Percentiles rank a stretch among this genome's conserved stretches.
These are phyloP conservation scores for Phaethon lepturus DNA, from an alignment of 2,113 vertebrate genomes.

Conservation along the genomic window DNA sequence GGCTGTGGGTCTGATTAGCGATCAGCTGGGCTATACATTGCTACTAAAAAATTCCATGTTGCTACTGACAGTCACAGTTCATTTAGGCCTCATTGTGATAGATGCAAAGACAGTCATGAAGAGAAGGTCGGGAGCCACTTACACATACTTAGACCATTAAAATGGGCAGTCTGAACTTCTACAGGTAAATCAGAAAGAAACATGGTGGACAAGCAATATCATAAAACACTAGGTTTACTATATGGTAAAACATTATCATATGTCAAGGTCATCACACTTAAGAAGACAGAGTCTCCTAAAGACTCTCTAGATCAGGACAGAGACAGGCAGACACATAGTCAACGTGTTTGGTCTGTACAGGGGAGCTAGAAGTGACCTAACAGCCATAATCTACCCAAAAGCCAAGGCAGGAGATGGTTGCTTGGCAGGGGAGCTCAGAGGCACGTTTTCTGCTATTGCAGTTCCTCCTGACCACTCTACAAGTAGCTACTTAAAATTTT, in stretches of 20 bases:
- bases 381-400: not conserved
- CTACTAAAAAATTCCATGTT: not conserved
- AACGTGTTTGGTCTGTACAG: not conserved
- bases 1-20: not conserved
- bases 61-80: constrained; percentile 18
- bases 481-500: not conserved
- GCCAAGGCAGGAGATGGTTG: not conserved
- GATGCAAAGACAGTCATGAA: not conserved
- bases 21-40: not conserved
- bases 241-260: not conserved
- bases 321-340: not conserved
- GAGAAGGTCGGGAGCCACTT: not conserved
- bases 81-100: not conserved
- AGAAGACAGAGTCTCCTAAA: not conserved
- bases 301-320: not conserved
- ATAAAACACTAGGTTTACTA: not conserved
- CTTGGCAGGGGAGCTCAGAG: not conserved
- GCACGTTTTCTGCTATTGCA: not conserved
- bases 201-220: not conserved
- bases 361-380: not conserved
- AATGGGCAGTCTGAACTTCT: not conserved
- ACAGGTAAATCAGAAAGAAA: not conserved
- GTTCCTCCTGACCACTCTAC: not conserved
- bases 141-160: not conserved
- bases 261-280: not conserved